A percentile compares a stretch with the other conserved stretches of the same genome.
These are phyloP conservation scores for Ophion ellenae DNA, from an alignment of 2,888 invertebrate species.

Conservation along the genomic window DNA sequence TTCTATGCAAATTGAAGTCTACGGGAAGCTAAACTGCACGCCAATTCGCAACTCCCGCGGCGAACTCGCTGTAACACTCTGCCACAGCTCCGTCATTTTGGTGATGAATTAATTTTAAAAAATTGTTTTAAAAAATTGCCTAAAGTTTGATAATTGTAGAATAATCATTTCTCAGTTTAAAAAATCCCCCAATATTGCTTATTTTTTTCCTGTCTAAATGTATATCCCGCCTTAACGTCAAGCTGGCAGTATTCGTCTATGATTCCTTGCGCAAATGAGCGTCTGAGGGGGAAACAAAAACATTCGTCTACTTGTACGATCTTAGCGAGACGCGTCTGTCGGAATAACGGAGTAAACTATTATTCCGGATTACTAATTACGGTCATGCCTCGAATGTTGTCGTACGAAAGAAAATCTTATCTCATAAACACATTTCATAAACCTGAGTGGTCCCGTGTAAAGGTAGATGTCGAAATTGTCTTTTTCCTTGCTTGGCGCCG, in stretches of 20 bases:
- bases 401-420: conserved; percentile 1
- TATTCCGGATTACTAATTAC: neutral
- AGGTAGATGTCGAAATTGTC: neutral
- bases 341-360: neutral
- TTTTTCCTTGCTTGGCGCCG: no score
- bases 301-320: neutral
- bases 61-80: no score
- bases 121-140: no score
- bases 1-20: no score
- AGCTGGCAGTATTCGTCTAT: neutral
- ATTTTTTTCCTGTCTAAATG: no score
- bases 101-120: no score
- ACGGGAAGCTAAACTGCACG: no score
- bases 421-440: neutral
- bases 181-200: no score
- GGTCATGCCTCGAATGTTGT: neutral
- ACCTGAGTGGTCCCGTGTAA: conserved; percentile 10
- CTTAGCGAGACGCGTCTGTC: neutral
- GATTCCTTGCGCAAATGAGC: neutral
- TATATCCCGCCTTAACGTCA: neutral
- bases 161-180: no score
- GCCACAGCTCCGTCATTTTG: no score
- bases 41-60: no score
- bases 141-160: no score
- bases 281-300: neutral